These are phyloP conservation scores for Cyclophora punctaria DNA, from an alignment of 2,888 invertebrate species.

Conservation along the genomic window DNA sequence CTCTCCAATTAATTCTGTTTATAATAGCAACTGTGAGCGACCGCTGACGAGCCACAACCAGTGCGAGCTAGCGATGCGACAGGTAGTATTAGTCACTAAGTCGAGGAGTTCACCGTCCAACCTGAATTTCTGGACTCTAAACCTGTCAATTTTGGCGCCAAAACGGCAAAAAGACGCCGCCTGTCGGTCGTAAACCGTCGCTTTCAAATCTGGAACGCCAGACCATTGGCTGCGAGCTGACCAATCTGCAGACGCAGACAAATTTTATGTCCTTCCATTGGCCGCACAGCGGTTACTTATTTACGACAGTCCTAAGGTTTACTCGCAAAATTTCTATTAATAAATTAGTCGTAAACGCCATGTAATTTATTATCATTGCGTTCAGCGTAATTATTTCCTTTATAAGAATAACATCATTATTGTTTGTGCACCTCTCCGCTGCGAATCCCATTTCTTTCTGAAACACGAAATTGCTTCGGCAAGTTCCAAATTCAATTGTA, in stretches of 20 bases:
- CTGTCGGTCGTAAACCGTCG: conserved; percentile 68
- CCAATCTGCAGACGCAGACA: conserved; percentile 59
- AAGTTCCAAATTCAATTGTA: conserved; percentile 22
- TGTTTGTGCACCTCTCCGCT: conserved; percentile 29
- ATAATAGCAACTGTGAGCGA: conserved; percentile 2
- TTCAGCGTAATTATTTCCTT: conserved; percentile 66
- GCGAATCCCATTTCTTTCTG: conserved; percentile 19
- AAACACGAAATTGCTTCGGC: conserved; percentile 19
- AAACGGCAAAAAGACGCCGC: conserved; percentile 67
- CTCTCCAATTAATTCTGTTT: conserved; percentile 17
- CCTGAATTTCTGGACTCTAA: conserved; percentile 23
- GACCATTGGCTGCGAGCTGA: conserved; percentile 55
- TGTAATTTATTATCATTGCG: conserved; percentile 67
- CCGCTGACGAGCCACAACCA: not conserved
- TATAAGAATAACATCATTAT: conserved; percentile 63
- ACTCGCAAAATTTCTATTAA: conserved; percentile 73
- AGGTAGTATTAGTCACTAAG: not conserved
- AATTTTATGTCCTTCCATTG: conserved; percentile 64
- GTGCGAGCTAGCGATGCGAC: not conserved
- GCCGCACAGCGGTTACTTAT: conserved; percentile 61
- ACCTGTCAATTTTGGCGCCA: conserved; percentile 71
- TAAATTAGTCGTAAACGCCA: conserved; percentile 69
- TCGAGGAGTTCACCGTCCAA: not conserved
- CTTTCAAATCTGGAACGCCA: conserved; percentile 63
- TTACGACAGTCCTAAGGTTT: conserved; percentile 69